A percentile compares a stretch with the other conserved stretches of the same genome.
Conservation (phyloP, 1,140 invertebrate genomes). For the Nebria ingens region DNA sequence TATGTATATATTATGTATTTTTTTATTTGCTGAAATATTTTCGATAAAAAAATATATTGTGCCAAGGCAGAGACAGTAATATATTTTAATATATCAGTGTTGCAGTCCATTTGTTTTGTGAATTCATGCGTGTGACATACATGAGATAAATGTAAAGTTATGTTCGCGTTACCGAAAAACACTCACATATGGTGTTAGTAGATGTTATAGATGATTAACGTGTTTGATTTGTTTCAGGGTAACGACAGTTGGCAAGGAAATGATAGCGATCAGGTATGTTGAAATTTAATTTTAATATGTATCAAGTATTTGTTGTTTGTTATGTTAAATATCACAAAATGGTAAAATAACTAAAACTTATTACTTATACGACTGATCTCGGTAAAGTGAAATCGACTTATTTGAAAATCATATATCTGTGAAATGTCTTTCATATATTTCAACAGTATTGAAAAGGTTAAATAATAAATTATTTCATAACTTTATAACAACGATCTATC, state of each 20-base stretch:
- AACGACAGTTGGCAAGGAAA: slow-evolving; percentile 50
- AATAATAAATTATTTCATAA: not conserved
- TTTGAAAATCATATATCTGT: too few species aligned
- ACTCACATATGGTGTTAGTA: too few species aligned
- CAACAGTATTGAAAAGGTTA: not conserved
- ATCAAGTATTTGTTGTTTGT: not conserved
- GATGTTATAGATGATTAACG: not conserved
- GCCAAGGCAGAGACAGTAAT: too few species aligned
- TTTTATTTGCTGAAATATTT: too few species aligned
- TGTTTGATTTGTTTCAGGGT: slow-evolving; percentile 41
- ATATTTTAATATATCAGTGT: too few species aligned
- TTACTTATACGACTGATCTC: not conserved
- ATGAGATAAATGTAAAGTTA: not conserved
- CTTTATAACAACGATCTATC: not conserved
- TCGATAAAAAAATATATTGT: too few species aligned
- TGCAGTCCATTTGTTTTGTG: too few species aligned
- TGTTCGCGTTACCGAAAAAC: not conserved
- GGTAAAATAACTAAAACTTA: not conserved
- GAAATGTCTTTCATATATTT: not conserved
- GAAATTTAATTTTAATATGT: slow-evolving; percentile 12
- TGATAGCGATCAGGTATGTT: slow-evolving; percentile 46
- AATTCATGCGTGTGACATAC: not conserved
- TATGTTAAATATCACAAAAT: not conserved
- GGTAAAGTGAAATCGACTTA: too few species aligned
- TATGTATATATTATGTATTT: too few species aligned